A percentile compares a stretch with the other conserved stretches of the same genome.
Evolutionary conservation across 2,888 invertebrate species (phyloP).

Genomic region (Mimas tiliae): DNA sequence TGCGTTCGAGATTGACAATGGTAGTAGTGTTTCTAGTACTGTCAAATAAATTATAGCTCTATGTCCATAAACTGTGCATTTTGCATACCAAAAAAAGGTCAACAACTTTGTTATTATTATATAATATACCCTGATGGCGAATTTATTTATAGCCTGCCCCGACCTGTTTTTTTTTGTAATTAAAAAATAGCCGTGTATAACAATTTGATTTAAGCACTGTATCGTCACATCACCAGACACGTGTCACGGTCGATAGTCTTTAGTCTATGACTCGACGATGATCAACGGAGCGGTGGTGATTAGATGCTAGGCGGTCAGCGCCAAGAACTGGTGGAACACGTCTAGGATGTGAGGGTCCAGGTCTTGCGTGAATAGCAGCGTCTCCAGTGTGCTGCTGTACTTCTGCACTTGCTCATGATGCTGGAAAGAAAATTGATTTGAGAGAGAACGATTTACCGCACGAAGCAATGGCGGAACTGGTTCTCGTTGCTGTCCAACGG

Average conservation of each 20-base stretch:
- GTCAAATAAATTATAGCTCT: no score
- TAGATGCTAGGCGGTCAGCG: constrained; percentile 88
- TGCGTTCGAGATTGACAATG: no score
- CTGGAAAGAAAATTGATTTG: constrained; percentile 83
- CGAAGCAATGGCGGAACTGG: no score
- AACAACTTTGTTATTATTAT: no score
- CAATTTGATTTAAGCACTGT: background rate
- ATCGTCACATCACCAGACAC: background rate
- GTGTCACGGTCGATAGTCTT: constrained; percentile 13
- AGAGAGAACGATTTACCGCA: background rate
- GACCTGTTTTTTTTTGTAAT: no score
- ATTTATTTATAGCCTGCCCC: no score
- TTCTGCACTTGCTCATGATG: constrained; percentile 99
- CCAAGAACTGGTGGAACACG: constrained; percentile 98
- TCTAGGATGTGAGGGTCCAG: constrained; percentile 97
- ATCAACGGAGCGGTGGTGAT: background rate
- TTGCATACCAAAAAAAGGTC: no score
- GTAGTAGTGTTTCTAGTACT: no score
- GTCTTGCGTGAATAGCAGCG: constrained; percentile 97
- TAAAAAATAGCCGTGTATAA: background rate
- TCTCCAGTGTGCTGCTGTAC: constrained; percentile 97
- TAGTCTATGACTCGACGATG: background rate
- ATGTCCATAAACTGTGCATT: no score
- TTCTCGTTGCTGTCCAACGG: no score
- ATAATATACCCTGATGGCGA: no score